phyloP scores from a whole-genome alignment of 1,140 invertebrate species.

The Protaetia brevitarsis region DNA sequence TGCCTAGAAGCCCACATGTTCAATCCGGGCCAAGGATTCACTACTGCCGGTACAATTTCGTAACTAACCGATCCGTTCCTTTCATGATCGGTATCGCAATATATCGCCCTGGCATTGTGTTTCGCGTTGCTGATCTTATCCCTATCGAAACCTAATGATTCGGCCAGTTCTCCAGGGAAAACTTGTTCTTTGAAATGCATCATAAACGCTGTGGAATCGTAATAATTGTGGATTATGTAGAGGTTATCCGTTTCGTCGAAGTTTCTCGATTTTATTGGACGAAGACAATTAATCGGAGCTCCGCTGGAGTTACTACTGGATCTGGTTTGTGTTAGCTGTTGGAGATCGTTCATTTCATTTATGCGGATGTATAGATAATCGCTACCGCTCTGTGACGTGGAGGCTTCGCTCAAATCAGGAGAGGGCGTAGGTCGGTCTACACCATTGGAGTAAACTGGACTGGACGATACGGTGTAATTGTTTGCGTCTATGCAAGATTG shows the following conservation, averaged over 20 bases:
- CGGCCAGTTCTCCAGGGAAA: constrained; percentile 37
- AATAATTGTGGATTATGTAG: constrained; percentile 32
- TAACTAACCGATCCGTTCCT: constrained; percentile 27
- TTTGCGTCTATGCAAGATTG: neutral
- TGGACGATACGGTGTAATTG: neutral
- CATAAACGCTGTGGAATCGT: constrained; percentile 40
- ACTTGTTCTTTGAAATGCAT: constrained; percentile 36
- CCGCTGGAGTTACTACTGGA: neutral
- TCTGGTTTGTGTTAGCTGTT: neutral
- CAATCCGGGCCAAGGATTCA: constrained; percentile 38
- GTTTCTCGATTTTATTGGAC: constrained; percentile 16
- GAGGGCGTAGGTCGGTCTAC: neutral
- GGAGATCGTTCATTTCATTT: neutral
- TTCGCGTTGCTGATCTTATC: constrained; percentile 29
- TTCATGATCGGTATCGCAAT: constrained; percentile 35
- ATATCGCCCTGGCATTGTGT: constrained; percentile 37
- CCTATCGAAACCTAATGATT: constrained; percentile 33
- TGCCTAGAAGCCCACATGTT: constrained; percentile 34
- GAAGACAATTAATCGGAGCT: constrained; percentile 5
- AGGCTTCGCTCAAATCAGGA: neutral
- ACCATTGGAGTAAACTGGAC: neutral
- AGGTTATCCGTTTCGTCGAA: constrained; percentile 23
- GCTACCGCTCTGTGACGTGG: neutral
- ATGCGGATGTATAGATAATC: neutral
- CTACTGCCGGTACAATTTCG: constrained; percentile 39